Base-by-base conservation (phyloP, 2,113 vertebrate genomes). In the Pampusana beccarii region DNA sequence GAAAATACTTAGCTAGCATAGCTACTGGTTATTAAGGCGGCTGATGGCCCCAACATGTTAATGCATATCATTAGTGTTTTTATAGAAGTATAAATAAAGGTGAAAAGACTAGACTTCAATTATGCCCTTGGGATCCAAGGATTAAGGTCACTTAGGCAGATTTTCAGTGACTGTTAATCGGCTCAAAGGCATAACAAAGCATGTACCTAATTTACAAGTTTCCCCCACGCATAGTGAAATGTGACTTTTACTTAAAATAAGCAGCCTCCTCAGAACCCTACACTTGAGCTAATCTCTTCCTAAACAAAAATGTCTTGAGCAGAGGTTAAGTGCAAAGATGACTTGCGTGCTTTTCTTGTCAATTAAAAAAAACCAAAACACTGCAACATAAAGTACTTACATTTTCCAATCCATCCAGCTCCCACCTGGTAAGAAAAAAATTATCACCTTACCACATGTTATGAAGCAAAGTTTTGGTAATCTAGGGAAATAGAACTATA, bases 401-500 rank as follows among this genome's bases (percentile, higher is more conserved):
- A 95, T 98, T 99, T 99, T 94, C 99, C 99, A 97, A 99, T 98
- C 99, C 99, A 99, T 64, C 99, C 99, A 65, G 98, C 99, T 82
- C 98, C 99, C 26, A 99, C 98, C 99, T 99, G 91, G 69, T 73
- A 97, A 95, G 88, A 72, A 88, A 92, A 88, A 42, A 66, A 83
- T 50, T 11, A 85, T 62, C 44, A 93, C 28, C 28, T 83, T 75
- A 83, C 34, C 23, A 75, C 16, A 65, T 33, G 16, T 48, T 57
- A 95, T 5, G 67, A 83, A 57, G 4, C 14, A 56, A 66, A 66
- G 4, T 48, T 80, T 79, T 92, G 21, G 12, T 56, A 53, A 73
- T 2, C 6, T 0, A 89, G 13, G 16, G 7, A 82, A 94, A 69
- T 5, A 83, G 90, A 93, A 82, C 13, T 36, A 28, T 14, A 79